A percentile compares a stretch with the other conserved stretches of the same genome.
These are phyloP conservation scores for Trachelus stipa DNA, from an alignment of 2,888 invertebrate genomes.

Conservation along the genomic window DNA sequence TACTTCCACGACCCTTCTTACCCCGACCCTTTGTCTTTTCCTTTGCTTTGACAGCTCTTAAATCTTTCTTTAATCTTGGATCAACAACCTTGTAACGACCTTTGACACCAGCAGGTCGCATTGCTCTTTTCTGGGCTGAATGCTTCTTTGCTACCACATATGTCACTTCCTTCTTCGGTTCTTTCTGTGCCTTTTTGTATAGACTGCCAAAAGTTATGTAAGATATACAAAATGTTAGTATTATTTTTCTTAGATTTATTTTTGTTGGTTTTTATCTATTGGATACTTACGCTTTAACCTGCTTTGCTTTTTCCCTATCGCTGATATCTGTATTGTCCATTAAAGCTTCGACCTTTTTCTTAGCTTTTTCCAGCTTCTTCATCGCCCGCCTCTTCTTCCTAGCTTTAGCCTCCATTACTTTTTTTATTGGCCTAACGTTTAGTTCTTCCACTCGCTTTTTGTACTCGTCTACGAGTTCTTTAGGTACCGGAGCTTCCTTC, in stretches of 20 bases:
- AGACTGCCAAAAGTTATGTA: constrained; percentile 70
- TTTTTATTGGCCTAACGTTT: constrained; percentile 96
- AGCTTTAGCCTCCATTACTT: constrained; percentile 97
- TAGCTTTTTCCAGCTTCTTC: constrained; percentile 89
- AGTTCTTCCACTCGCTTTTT: constrained; percentile 85
- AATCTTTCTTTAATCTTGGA: constrained; percentile 95
- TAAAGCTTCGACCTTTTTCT: constrained; percentile 95
- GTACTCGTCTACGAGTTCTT: constrained; percentile 88
- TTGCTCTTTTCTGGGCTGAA: constrained; percentile 79
- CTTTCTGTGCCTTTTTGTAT: constrained; percentile 89
- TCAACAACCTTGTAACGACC: constrained; percentile 96
- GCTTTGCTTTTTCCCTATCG: constrained; percentile 92
- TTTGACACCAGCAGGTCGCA: constrained; percentile 88
- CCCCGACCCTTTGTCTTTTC: constrained; percentile 69
- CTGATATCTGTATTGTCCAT: constrained; percentile 91
- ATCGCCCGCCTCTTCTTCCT: constrained; percentile 93
- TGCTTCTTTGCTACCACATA: constrained; percentile 96
- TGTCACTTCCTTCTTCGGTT: constrained; percentile 89
- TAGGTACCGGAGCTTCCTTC: constrained; percentile 85
- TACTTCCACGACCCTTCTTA: constrained; percentile 61
- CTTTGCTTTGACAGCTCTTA: constrained; percentile 75
- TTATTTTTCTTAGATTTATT: not conserved
- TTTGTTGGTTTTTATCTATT: not conserved
- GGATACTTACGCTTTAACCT: constrained; percentile 84
- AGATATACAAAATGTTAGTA: not conserved